Percentiles rank a stretch among this genome's conserved stretches.
Evolutionary conservation across 2,888 invertebrate species (phyloP).

Genomic region (Gari tellinella): DNA sequence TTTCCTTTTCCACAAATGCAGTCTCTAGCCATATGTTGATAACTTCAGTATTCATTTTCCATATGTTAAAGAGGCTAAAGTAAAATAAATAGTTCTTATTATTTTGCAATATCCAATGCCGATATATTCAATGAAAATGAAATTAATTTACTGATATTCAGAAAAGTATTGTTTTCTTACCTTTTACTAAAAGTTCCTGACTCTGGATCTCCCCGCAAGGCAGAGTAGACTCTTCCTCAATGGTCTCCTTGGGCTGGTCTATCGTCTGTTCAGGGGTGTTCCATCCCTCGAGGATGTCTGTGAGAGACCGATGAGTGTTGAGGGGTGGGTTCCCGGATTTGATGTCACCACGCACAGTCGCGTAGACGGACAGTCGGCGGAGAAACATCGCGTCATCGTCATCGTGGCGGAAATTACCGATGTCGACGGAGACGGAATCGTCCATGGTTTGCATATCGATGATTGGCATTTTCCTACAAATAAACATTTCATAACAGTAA

Average conservation of each 20-base stretch:
- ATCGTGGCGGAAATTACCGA: conserved; percentile 3
- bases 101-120: too few species aligned
- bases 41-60: too few species aligned
- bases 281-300: conserved; percentile 43
- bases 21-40: too few species aligned
- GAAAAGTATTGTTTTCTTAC: conserved; percentile 5
- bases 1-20: too few species aligned
- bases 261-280: conserved; percentile 6
- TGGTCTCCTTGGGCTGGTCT: neutral
- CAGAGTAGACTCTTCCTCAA: neutral
- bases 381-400: conserved; percentile 40
- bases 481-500: too few species aligned
- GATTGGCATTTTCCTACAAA: too few species aligned
- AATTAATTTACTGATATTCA: too few species aligned
- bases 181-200: conserved; percentile 46
- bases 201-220: conserved; percentile 5
- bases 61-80: too few species aligned
- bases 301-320: conserved; percentile 28
- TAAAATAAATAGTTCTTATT: too few species aligned
- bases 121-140: too few species aligned
- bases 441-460: neutral
- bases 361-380: conserved; percentile 52
- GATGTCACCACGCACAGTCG: conserved; percentile 36
- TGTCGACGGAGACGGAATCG: neutral
- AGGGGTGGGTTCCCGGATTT: too few species aligned